Conservation (phyloP, 2,113 vertebrate species). For the Choloepus hoffmanni region DNA sequence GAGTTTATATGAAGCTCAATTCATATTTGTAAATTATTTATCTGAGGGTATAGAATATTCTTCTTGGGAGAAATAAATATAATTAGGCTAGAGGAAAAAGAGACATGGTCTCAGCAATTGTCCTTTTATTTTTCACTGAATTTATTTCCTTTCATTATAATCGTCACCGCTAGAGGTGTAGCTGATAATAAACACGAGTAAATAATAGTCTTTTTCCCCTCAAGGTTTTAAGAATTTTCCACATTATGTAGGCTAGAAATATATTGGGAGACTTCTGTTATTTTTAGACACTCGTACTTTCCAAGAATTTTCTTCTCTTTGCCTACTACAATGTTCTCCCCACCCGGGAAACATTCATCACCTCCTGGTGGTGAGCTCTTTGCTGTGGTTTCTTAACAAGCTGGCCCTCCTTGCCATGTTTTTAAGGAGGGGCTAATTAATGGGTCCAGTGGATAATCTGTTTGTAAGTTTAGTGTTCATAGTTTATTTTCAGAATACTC, state of each 20-base stretch:
- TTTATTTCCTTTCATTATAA: neutral
- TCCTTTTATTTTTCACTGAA: neutral
- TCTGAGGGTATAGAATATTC: neutral
- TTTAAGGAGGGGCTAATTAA: constrained; percentile 30
- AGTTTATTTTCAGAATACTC: constrained; percentile 18
- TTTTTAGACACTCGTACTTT: constrained; percentile 48
- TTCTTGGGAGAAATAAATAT: constrained; percentile 22
- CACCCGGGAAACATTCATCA: constrained; percentile 18
- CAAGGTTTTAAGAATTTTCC: constrained; percentile 6
- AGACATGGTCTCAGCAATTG: neutral
- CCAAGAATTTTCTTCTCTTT: constrained; percentile 51
- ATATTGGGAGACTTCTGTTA: constrained; percentile 34
- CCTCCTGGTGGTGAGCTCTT: constrained; percentile 3
- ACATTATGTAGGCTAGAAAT: constrained; percentile 19
- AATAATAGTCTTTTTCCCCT: neutral
- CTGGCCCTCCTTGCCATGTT: neutral
- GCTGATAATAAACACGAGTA: constrained; percentile 39
- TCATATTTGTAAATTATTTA: constrained; percentile 48
- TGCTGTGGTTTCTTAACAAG: constrained; percentile 13
- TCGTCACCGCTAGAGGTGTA: neutral
- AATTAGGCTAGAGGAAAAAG: constrained; percentile 8
- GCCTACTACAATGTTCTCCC: neutral
- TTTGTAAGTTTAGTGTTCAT: neutral
- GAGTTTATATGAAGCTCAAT: constrained; percentile 1
- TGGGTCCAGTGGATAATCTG: neutral